Base-by-base conservation (phyloP, 2,888 invertebrate species). In the Diarsia rubi region DNA sequence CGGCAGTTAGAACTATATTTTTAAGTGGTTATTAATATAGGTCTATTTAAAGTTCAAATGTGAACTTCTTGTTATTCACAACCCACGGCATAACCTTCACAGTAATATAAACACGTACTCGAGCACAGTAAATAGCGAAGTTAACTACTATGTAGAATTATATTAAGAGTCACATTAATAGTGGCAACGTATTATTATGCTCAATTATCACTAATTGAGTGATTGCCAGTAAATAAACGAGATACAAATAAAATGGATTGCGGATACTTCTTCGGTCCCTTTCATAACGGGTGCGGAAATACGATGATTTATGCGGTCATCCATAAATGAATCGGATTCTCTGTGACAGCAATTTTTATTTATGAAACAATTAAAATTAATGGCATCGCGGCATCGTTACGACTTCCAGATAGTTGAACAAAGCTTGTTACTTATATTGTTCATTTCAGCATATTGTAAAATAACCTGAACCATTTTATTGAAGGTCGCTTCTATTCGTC, bases 351-450 rank as follows among this genome's bases (percentile, higher is more conserved):
- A 75, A 71, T 83, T 87, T 87, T 86, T 86, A 87, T 88, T 87
- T 85, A 83, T 81, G 75, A 81, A 82, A 86, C 86, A 88, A 86
- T 86, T 88, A 87, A 88, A 87, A 86, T 81, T 80, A 86, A 87
- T 81, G 80, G 79, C 47, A n/a, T 84, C 72, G 86, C 79, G 80
- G 79, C 47, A n/a, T 84, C 72, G 86, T 80, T 86, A 78, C 63
- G 69, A 75, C 42, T 76, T 79, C 59, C 81, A 79, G 79, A 81
- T 85, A 85, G 85, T 86, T 82, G 73, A 79, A 37, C 76, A 77
- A 69, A 47, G 76, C 68, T 79, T 78, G 79, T 82, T 82, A 85
- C 82, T 82, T 81, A 74, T 37, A 70, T 31, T 21, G 73, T 82
- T 59, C 47, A 31, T 71, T 70, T 70, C 67, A 37, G 37, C 24